Evolutionary conservation across 1,140 invertebrate genomes (phyloP).

Genomic region (Ectropis grisescens): DNA sequence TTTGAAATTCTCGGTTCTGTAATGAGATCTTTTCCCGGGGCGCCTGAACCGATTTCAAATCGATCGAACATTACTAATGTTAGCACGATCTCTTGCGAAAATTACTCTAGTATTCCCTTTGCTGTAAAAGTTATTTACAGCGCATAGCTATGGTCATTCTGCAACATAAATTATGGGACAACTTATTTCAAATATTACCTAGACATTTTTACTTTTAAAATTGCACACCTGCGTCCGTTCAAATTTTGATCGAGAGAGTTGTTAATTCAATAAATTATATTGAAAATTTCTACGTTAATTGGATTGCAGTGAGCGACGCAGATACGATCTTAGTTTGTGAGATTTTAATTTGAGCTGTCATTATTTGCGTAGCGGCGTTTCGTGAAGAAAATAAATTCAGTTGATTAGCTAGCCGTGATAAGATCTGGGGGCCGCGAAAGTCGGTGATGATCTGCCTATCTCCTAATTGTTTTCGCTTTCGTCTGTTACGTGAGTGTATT

Average conservation of each 20-base stretch:
- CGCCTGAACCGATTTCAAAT: slow-evolving; percentile 16
- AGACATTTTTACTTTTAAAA: too few relatives aligned
- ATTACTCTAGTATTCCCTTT: slow-evolving; percentile 21
- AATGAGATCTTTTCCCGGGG: slow-evolving; percentile 29
- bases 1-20: slow-evolving; percentile 24
- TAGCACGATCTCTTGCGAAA: slow-evolving; percentile 19
- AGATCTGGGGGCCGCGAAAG: slow-evolving; percentile 23
- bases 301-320: slow-evolving; percentile 2
- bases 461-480: slow-evolving; percentile 54
- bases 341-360: slow-evolving; percentile 18
- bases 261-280: slow-evolving; percentile 9
- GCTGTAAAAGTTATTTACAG: slow-evolving; percentile 20
- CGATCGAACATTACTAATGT: slow-evolving; percentile 21
- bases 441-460: slow-evolving; percentile 25
- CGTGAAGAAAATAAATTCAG: too few relatives aligned
- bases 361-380: background rate
- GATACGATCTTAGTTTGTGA: slow-evolving; percentile 12
- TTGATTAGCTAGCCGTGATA: slow-evolving; percentile 2
- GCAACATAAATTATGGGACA: slow-evolving; percentile 14
- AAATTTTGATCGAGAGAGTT: background rate
- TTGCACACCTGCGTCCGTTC: too few relatives aligned
- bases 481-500: slow-evolving; percentile 32
- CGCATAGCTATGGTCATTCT: slow-evolving; percentile 11
- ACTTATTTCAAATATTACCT: too few relatives aligned
- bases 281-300: slow-evolving; percentile 10